Evolutionary conservation across 1,140 invertebrate genomes (phyloP).

Genomic region (Aphis gossypii): DNA sequence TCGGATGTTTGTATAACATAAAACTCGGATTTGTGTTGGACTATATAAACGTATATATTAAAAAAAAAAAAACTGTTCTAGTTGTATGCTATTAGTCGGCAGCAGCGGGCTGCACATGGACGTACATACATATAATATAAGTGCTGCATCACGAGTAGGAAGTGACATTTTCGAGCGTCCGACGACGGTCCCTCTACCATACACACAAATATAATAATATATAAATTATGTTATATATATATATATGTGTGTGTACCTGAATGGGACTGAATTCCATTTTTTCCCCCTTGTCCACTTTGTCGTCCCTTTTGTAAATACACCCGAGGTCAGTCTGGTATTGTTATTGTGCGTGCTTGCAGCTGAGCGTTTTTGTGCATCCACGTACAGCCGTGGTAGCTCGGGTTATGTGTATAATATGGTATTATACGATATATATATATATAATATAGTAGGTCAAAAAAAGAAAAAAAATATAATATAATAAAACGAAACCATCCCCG

Average conservation of each 20-base stretch:
- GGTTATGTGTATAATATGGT: not conserved
- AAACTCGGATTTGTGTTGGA: not conserved
- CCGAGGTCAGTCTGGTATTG: slow-evolving; percentile 31
- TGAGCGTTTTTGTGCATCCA: slow-evolving; percentile 23
- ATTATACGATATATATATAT: not conserved
- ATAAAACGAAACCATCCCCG: slow-evolving; percentile 39
- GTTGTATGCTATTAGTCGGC: not conserved
- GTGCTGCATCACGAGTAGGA: not conserved
- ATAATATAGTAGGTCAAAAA: not conserved
- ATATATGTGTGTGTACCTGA: not conserved
- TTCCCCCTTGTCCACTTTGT: slow-evolving; percentile 36
- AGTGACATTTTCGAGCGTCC: slow-evolving; percentile 28
- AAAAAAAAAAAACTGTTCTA: not conserved
- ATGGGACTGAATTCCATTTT: slow-evolving; percentile 30
- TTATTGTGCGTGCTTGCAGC: slow-evolving; percentile 34
- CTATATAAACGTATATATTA: not conserved
- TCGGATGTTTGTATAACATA: not conserved
- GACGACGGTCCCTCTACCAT: not conserved
- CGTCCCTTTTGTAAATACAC: slow-evolving; percentile 27
- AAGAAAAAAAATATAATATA: not conserved
- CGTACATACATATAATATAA: not conserved
- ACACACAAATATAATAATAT: not conserved
- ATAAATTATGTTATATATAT: not conserved
- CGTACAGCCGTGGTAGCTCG: not conserved
- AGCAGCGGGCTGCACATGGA: not conserved